Conservation (phyloP, 1,140 invertebrate genomes). For the Bacillus rossius region DNA sequence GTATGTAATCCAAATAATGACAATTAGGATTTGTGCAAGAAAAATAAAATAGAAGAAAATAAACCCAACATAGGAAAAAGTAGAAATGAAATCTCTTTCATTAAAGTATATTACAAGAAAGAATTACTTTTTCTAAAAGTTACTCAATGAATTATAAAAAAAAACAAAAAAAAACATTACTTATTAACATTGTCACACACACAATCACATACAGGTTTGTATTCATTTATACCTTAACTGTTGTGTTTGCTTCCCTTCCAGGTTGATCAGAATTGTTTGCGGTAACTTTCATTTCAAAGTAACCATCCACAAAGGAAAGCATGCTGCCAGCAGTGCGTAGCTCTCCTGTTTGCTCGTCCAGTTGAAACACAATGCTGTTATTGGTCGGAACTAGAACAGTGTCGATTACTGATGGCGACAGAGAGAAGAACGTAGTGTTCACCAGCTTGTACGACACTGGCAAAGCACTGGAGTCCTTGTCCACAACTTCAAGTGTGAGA, state of each 20-base stretch:
- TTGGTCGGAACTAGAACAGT: constrained; percentile 23
- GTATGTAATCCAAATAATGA: too few relatives aligned
- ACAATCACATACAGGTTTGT: too few relatives aligned
- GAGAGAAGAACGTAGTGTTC: constrained; percentile 57
- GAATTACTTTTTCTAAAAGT: neutral
- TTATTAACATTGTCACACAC: too few relatives aligned
- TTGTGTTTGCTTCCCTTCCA: constrained; percentile 46
- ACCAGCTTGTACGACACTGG: constrained; percentile 58
- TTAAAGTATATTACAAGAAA: neutral
- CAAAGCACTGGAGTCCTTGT: constrained; percentile 58
- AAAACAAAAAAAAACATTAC: neutral
- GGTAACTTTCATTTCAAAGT: constrained; percentile 53
- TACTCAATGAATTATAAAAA: neutral
- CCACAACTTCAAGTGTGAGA: constrained; percentile 57
- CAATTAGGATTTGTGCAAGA: too few relatives aligned
- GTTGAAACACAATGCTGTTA: constrained; percentile 47
- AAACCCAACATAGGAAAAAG: too few relatives aligned
- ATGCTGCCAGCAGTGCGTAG: constrained; percentile 62
- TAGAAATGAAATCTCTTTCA: neutral
- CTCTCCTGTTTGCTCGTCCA: constrained; percentile 61
- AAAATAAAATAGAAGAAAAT: too few relatives aligned
- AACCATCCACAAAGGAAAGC: constrained; percentile 63
- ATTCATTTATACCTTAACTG: constrained; percentile 44
- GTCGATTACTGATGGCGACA: constrained; percentile 47
- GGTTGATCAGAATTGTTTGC: constrained; percentile 55